Evolutionary conservation across 2,888 invertebrate species (phyloP).

Genomic region (Oxyteleia sp.): DNA sequence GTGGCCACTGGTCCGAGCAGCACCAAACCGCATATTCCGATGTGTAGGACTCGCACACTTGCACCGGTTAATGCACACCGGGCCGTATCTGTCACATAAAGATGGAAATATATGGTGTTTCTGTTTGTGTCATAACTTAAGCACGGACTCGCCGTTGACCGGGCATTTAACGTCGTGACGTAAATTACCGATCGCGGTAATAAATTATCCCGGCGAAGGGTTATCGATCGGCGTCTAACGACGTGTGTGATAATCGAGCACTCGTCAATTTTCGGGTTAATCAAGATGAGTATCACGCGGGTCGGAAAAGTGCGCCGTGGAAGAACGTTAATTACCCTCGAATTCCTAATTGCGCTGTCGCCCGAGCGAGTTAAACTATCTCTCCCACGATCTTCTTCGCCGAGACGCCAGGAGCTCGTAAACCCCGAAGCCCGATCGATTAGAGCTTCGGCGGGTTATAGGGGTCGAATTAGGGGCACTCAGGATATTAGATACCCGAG

Average conservation of each 20-base stretch:
- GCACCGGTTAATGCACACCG: slow-evolving; percentile 51
- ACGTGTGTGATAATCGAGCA: slow-evolving; percentile 53
- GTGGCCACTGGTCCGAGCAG: slow-evolving; percentile 82
- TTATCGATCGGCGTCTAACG: slow-evolving; percentile 58
- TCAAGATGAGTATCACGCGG: slow-evolving; percentile 62
- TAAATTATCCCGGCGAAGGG: slow-evolving; percentile 45
- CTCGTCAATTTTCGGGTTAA: slow-evolving; percentile 70
- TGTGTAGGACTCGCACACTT: slow-evolving; percentile 35
- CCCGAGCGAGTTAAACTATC: slow-evolving; percentile 66
- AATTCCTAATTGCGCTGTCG: slow-evolving; percentile 79
- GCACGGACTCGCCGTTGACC: slow-evolving; percentile 45
- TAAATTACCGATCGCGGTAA: slow-evolving; percentile 44
- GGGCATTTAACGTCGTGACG: slow-evolving; percentile 56
- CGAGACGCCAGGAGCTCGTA: slow-evolving; percentile 69
- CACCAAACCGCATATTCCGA: slow-evolving; percentile 73
- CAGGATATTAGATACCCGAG: slow-evolving; percentile 84
- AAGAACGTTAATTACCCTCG: slow-evolving; percentile 78
- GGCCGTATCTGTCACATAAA: slow-evolving; percentile 58
- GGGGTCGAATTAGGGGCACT: slow-evolving; percentile 84
- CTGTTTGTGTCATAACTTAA: slow-evolving; percentile 57
- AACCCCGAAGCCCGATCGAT: slow-evolving; percentile 79
- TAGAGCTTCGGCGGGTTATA: slow-evolving; percentile 81
- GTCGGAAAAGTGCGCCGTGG: slow-evolving; percentile 61
- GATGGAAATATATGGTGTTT: slow-evolving; percentile 65
- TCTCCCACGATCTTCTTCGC: slow-evolving; percentile 64